phyloP scores from a whole-genome alignment of 2,888 invertebrate genomes.

The Fragum fragum region DNA sequence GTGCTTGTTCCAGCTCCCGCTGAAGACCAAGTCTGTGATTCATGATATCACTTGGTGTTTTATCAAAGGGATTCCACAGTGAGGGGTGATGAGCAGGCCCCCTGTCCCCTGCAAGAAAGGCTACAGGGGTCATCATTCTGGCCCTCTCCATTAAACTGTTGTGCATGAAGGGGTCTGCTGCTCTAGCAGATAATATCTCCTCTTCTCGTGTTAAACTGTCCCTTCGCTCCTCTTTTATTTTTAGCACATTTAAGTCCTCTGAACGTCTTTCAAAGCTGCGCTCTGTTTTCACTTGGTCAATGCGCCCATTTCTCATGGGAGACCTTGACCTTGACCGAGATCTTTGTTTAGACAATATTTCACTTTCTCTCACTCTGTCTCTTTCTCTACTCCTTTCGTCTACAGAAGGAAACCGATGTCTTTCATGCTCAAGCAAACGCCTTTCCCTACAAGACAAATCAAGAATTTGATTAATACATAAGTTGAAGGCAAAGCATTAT shows the following conservation, averaged over 20 bases:
- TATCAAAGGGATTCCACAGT: conserved; percentile 81
- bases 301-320: conserved; percentile 79
- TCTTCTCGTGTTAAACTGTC: conserved; percentile 70
- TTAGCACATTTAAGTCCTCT: conserved; percentile 72
- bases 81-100: conserved; percentile 71
- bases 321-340: conserved; percentile 80
- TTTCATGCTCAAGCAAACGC: conserved; percentile 64
- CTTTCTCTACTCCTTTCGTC: conserved; percentile 69
- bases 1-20: conserved; percentile 73
- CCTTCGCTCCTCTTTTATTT: conserved; percentile 79
- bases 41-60: conserved; percentile 68
- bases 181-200: conserved; percentile 54
- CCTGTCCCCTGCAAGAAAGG: conserved; percentile 71
- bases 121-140: conserved; percentile 73
- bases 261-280: conserved; percentile 71
- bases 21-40: conserved; percentile 72
- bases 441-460: conserved; percentile 67
- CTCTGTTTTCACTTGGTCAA: conserved; percentile 77
- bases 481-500: too few relatives aligned
- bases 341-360: conserved; percentile 66
- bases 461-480: not conserved
- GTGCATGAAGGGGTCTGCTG: conserved; percentile 63
- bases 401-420: conserved; percentile 68
- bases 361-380: conserved; percentile 68
- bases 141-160: conserved; percentile 74